Evolutionary conservation across 2,797 vertebrate species (phyloP), one percentile per base, ranked within the genome.

Genomic region (Sphenopsis melanotis): DNA sequence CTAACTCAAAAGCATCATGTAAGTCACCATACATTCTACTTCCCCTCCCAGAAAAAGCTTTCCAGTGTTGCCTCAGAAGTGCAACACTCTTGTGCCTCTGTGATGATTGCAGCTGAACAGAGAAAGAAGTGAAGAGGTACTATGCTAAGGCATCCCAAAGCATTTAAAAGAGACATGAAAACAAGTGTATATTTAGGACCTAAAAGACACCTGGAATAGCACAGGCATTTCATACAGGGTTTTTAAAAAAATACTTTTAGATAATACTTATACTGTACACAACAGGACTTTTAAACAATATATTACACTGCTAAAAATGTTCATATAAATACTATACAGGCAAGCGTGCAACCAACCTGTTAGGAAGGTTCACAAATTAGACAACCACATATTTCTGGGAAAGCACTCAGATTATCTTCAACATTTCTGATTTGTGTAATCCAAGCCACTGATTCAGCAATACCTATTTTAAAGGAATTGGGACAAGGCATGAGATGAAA

Each of bases 311-410:
- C 97, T 98, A 97, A 97, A 84, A 97, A 97, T 95, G 95, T 97
- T 95, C 84, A 96, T 98, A 98, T 98, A 98, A 98, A 98, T 98
- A 98, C 98, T 98, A 97, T 98, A 98, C 98, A 98, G 97, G 86
- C 87, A 95, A 93, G 94, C 30, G 90, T 93, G 65, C 95, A 97
- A 96, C 94, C 92, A 95, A 91, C 93, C 94, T 94, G 6, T 42
- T 46, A 76, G 95, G 88, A 96, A 97, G 92, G 88, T 87, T 95
- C 89, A 83, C 88, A 71, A 21, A 87, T 90, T 80, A 94, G 80
- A 92, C 74, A 78, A 84, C 70, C 84, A 76, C 3, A 1, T 61
- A 77, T 82, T 87, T 93, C 91, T 84, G 81, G 83, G 89, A 93
- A 91, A 94, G 34, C 41, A 87, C 68, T 94, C 42, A 37, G 78